A percentile compares a stretch with the other conserved stretches of the same genome.
These are phyloP conservation scores for Xenopus laevis DNA, from an alignment of 2,113 vertebrate genomes.

Conservation along the genomic window DNA sequence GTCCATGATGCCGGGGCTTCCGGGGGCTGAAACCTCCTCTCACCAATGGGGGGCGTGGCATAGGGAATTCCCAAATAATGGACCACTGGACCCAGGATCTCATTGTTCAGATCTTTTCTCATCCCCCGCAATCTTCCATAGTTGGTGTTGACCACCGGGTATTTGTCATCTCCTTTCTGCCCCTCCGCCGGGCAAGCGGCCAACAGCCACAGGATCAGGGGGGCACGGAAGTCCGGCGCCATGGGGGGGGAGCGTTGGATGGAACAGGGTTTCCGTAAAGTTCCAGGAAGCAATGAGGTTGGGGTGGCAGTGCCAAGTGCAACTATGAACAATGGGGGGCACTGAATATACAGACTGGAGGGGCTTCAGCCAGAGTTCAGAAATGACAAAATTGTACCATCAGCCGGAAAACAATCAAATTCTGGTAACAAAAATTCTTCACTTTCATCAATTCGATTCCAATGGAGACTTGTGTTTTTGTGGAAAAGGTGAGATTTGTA, in stretches of 20 bases:
- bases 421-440: too few species aligned
- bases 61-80: constrained; percentile 87
- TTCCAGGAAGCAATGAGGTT: too few species aligned
- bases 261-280: too few species aligned
- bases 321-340: too few species aligned
- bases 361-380: too few species aligned
- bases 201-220: constrained; percentile 63
- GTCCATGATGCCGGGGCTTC: constrained; percentile 88
- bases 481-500: too few species aligned
- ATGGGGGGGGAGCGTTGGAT: not conserved
- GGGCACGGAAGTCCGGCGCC: constrained; percentile 47
- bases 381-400: too few species aligned
- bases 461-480: not conserved
- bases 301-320: too few species aligned
- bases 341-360: not conserved
- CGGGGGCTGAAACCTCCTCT: constrained; percentile 82
- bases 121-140: constrained; percentile 82
- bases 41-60: constrained; percentile 82
- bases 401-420: too few species aligned
- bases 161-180: constrained; percentile 70
- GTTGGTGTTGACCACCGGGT: constrained; percentile 81
- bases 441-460: not conserved
- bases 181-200: constrained; percentile 63
- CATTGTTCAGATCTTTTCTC: constrained; percentile 85
- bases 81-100: constrained; percentile 86